phyloP scores from a whole-genome alignment of 2,113 vertebrate species.

The Gulo gulo region DNA sequence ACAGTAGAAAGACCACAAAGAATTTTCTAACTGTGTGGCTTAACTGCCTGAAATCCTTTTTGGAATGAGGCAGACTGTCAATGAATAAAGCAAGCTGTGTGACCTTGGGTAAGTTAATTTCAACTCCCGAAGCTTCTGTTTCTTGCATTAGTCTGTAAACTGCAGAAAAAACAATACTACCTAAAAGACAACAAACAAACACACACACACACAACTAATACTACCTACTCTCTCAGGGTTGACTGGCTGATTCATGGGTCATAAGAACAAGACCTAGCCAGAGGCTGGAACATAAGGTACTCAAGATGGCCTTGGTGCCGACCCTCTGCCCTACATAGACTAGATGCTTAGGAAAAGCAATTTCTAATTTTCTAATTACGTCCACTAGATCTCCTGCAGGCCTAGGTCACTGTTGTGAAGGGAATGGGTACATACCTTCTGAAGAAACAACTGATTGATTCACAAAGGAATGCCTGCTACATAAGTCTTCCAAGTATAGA shows the following conservation, averaged over 20 bases:
- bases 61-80: constrained; percentile 3
- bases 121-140: neutral
- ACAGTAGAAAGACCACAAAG: constrained; percentile 32
- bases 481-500: neutral
- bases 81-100: constrained; percentile 37
- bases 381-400: neutral
- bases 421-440: neutral
- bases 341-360: neutral
- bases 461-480: neutral
- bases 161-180: neutral
- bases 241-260: neutral
- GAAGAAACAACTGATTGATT: neutral
- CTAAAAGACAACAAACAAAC: neutral
- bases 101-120: constrained; percentile 15
- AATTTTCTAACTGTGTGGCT: constrained; percentile 62
- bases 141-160: neutral
- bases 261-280: neutral
- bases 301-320: neutral
- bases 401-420: neutral
- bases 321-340: neutral
- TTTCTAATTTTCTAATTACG: neutral
- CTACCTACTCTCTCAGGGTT: neutral
- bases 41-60: constrained; percentile 33
- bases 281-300: neutral
- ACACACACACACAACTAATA: neutral